Conservation (phyloP, 2,113 vertebrate species). For the Paraplagusia blochii region DNA sequence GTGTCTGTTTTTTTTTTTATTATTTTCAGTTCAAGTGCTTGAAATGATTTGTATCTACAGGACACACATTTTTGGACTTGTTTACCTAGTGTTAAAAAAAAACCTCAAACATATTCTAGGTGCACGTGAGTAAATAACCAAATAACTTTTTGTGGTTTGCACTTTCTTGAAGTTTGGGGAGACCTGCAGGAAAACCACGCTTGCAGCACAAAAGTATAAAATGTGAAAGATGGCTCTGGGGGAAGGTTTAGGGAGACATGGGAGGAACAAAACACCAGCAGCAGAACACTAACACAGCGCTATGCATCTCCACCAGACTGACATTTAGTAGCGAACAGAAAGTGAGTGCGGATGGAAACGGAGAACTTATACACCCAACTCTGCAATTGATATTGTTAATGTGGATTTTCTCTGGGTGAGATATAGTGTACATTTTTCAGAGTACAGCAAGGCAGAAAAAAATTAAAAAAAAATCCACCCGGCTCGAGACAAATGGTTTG, state of each 20-base stretch:
- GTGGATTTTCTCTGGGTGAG: slow-evolving; percentile 13
- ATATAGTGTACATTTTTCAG: slow-evolving; percentile 8
- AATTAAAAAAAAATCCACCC: not conserved
- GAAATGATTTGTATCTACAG: too few relatives aligned
- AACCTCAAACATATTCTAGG: not conserved
- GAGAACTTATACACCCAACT: slow-evolving; percentile 24
- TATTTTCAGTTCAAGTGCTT: too few relatives aligned
- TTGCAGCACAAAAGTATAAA: slow-evolving; percentile 30
- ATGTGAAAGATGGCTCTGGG: slow-evolving; percentile 24
- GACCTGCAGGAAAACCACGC: slow-evolving; percentile 50
- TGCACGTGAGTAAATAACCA: slow-evolving; percentile 22
- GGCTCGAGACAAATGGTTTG: not conserved
- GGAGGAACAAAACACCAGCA: slow-evolving; percentile 27
- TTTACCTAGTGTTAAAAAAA: too few relatives aligned
- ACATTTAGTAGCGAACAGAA: slow-evolving; percentile 41
- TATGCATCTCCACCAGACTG: slow-evolving; percentile 34
- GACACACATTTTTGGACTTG: too few relatives aligned
- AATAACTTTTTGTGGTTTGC: slow-evolving; percentile 37
- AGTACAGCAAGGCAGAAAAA: not conserved
- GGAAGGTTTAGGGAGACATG: slow-evolving; percentile 34
- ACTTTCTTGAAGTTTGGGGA: slow-evolving; percentile 14
- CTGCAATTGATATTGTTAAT: slow-evolving; percentile 11
- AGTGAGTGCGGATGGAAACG: slow-evolving; percentile 13
- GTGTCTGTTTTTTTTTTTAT: too few relatives aligned
- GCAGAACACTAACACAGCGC: slow-evolving; percentile 13